Conservation (phyloP, 2,797 vertebrate species). For the Cyprinodon diabolis region DNA sequence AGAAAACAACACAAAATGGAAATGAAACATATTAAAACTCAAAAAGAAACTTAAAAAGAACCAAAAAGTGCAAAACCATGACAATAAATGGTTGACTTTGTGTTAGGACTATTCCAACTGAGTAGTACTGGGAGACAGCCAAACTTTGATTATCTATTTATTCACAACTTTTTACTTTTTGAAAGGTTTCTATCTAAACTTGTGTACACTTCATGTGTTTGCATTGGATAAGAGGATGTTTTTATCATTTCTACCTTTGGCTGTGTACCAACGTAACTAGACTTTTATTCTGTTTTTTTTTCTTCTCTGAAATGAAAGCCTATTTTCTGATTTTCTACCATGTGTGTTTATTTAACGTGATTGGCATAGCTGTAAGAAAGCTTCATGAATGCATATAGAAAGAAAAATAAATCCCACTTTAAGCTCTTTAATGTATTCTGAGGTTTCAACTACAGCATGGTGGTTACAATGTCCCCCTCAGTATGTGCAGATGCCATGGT, state of each 20-base stretch:
- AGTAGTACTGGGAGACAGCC: too few species aligned
- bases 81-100: too few species aligned
- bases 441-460: background rate
- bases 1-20: too few species aligned
- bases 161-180: background rate
- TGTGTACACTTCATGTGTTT: background rate
- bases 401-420: background rate
- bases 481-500: constrained; percentile 7
- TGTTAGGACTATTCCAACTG: too few species aligned
- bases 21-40: too few species aligned
- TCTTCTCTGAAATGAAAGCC: too few species aligned
- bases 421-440: background rate
- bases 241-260: background rate
- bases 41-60: too few species aligned
- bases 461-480: background rate
- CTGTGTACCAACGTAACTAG: background rate
- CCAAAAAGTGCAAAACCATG: too few species aligned
- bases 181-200: background rate
- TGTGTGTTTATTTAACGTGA: background rate
- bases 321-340: background rate
- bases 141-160: too few species aligned
- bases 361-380: background rate
- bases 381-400: background rate
- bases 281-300: too few species aligned
- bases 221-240: background rate